Evolutionary conservation across 2,113 vertebrate species (phyloP).

Genomic region (Anoplopoma fimbria): DNA sequence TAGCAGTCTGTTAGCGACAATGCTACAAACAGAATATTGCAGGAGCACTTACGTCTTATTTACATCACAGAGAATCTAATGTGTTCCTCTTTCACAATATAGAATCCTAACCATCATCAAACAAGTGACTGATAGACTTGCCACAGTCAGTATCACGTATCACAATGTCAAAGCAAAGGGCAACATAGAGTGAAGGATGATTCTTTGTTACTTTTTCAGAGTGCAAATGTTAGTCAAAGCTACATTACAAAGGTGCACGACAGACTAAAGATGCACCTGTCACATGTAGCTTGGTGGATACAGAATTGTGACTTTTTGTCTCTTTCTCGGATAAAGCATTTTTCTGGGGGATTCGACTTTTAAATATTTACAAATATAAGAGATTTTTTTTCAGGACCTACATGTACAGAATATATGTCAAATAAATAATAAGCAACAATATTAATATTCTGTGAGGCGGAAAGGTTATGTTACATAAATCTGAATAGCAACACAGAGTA

Average conservation of each 20-base stretch:
- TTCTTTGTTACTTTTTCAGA: slow-evolving; percentile 32
- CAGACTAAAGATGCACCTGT: slow-evolving; percentile 44
- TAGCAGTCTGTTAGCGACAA: slow-evolving; percentile 46
- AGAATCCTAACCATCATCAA: slow-evolving; percentile 50
- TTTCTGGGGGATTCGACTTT: slow-evolving; percentile 29
- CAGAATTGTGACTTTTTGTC: slow-evolving; percentile 41
- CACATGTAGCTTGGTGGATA: slow-evolving; percentile 33
- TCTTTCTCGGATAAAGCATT: slow-evolving; percentile 42
- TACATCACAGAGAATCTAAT: slow-evolving; percentile 60
- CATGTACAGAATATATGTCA: slow-evolving; percentile 67
- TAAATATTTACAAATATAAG: slow-evolving; percentile 77
- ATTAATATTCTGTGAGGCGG: slow-evolving; percentile 55
- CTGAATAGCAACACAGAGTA: slow-evolving; percentile 72
- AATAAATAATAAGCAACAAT: slow-evolving; percentile 71
- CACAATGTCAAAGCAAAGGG: slow-evolving; percentile 61
- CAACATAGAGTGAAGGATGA: slow-evolving; percentile 32
- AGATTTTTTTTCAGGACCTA: slow-evolving; percentile 46
- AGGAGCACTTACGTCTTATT: slow-evolving; percentile 62
- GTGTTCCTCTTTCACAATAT: slow-evolving; percentile 59
- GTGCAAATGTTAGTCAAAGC: slow-evolving; percentile 70
- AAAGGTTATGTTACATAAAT: slow-evolving; percentile 71
- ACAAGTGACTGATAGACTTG: slow-evolving; percentile 25
- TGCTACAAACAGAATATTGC: slow-evolving; percentile 65
- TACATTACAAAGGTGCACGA: slow-evolving; percentile 55
- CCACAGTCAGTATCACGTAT: slow-evolving; percentile 31